Evolutionary conservation across 2,797 vertebrate genomes (phyloP).

Genomic region (Pygocentrus nattereri): DNA sequence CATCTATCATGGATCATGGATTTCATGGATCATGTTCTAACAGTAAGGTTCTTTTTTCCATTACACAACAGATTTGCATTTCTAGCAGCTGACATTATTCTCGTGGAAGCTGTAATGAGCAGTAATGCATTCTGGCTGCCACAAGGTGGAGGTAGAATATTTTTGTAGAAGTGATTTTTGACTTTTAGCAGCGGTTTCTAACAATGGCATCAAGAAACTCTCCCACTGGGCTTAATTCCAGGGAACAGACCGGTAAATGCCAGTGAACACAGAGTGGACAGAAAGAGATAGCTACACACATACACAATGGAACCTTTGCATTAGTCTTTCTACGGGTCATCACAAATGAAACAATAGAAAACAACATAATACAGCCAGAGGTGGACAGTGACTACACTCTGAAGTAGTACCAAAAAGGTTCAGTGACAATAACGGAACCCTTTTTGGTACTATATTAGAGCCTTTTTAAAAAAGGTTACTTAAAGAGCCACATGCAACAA

Average conservation of each 20-base stretch:
- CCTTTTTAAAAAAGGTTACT: too few species aligned
- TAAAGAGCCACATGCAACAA: too few species aligned
- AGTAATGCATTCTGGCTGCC: slow-evolving; percentile 47
- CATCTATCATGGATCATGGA: too few species aligned
- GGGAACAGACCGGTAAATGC: slow-evolving; percentile 5
- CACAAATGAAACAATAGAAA: slow-evolving; percentile 26
- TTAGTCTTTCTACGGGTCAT: neutral
- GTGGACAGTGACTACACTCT: neutral
- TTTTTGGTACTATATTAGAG: too few species aligned
- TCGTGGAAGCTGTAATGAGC: neutral
- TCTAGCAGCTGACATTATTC: neutral
- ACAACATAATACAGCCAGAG: neutral
- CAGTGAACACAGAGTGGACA: slow-evolving; percentile 4
- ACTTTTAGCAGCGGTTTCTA: neutral
- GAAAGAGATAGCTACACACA: neutral
- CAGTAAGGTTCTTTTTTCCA: neutral
- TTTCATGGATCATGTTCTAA: neutral
- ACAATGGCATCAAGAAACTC: neutral
- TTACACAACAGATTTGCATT: neutral
- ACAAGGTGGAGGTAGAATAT: slow-evolving; percentile 73
- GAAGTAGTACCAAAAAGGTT: too few species aligned
- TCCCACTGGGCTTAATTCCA: slow-evolving; percentile 6
- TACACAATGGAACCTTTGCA: neutral
- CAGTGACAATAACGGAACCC: too few species aligned
- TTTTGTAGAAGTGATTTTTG: neutral